Evolutionary conservation across 1,140 invertebrate genomes (phyloP), one percentile per base, ranked within the genome.

Genomic region (Lethrus apterus): DNA sequence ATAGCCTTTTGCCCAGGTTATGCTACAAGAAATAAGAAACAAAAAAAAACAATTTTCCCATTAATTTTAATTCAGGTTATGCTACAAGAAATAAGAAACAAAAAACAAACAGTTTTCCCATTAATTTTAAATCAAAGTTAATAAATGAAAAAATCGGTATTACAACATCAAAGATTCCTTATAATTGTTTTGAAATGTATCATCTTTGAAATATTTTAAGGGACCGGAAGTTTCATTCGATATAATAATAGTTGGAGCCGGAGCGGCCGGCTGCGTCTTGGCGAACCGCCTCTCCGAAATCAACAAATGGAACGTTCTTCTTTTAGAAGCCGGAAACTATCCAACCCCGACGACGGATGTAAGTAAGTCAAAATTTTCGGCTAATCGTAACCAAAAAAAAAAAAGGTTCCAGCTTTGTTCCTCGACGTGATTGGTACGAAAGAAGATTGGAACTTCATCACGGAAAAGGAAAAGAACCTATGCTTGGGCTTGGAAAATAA

Each of bases 231-330:
- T 17, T 0, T 2, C 18, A 9, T 52, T 44, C 29, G 50, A 52
- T 42, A 44, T 41, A 10, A 54, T 59, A 26, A 38, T 59, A 7
- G 51, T 62, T 10, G 76, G 76, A 1, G 74, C 69, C n/a, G 76
- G 76, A 24, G 68, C 73, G 1, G 69, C 74, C 3, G 76, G 76
- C 9, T 66, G 64, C 34, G 71, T 77, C 4, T 29, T 78, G 19
- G 76, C 76, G 2, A 71, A 64, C 34, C 58, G 76, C 46, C 38
- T 79, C 13, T 65, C 73, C 5, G 64, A 68, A 40, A 34, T 34
- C 24, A 4, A 32, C 57, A 32, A 52, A 51, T 51, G 45, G 47
- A 66, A 52, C 11, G 63, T 75, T 7, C 51, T 75, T 13, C 43
- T 75, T n/a, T 18, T 75, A 18, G 56, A 58, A 42, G 56, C 56